A percentile compares a stretch with the other conserved stretches of the same genome.
phyloP scores from a whole-genome alignment of 1,140 invertebrate species.

The Drosophila chauvacae region DNA sequence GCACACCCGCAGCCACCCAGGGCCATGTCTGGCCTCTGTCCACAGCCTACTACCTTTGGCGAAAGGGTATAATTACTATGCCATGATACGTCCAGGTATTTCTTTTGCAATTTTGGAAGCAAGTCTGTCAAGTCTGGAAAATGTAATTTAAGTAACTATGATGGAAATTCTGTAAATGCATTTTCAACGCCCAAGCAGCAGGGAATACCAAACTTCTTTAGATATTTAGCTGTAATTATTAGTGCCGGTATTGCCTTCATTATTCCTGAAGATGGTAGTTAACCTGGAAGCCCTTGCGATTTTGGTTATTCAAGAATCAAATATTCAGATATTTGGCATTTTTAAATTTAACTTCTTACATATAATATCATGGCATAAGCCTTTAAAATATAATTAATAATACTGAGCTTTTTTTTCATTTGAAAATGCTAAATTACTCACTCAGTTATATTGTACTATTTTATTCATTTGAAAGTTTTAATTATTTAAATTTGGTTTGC shows the following conservation, averaged over 20 bases:
- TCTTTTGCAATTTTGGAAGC: no score
- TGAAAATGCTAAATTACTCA: no score
- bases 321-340: not conserved
- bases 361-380: no score
- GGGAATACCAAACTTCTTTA: not conserved
- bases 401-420: no score
- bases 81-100: slow-evolving; percentile 28
- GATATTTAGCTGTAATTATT: not conserved
- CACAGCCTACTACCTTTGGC: not conserved
- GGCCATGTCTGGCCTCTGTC: not conserved
- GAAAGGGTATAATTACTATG: slow-evolving; percentile 54
- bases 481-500: no score
- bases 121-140: not conserved
- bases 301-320: no score
- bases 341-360: no score
- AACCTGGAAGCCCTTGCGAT: not conserved
- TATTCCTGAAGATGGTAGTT: not conserved
- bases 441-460: no score
- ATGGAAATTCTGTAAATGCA: not conserved
- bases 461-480: no score
- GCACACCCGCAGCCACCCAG: slow-evolving; percentile 11
- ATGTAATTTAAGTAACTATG: not conserved
- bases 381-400: no score
- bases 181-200: not conserved
- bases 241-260: no score